phyloP scores from a whole-genome alignment of 2,113 vertebrate species.

The Tauraco erythrolophus region DNA sequence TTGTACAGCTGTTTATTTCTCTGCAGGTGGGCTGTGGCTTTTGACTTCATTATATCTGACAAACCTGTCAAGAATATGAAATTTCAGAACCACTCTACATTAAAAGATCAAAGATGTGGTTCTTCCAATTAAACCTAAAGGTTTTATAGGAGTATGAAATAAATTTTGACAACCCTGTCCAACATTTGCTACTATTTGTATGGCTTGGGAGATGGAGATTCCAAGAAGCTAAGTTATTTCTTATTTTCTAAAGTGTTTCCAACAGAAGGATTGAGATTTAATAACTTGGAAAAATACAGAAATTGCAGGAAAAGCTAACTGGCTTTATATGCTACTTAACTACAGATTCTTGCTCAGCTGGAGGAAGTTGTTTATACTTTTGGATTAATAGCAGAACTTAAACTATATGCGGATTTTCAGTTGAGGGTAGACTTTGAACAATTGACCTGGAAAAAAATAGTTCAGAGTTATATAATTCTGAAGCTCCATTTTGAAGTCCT shows the following conservation, averaged over 20 bases:
- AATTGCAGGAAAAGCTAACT: background rate
- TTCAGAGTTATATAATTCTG: background rate
- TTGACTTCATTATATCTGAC: background rate
- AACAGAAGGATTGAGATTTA: background rate
- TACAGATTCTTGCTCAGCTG: background rate
- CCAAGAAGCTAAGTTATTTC: background rate
- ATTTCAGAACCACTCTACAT: background rate
- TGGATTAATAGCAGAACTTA: background rate
- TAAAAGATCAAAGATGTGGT: background rate
- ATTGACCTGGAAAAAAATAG: background rate
- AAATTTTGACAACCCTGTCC: background rate
- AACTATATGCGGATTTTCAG: background rate
- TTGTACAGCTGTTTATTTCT: background rate
- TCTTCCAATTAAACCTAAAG: background rate
- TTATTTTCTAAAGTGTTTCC: background rate
- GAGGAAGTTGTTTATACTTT: background rate
- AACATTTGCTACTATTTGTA: background rate
- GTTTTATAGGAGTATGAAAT: background rate
- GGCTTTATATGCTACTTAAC: background rate
- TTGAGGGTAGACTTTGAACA: background rate
- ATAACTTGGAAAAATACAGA: background rate
- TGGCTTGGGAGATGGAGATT: background rate
- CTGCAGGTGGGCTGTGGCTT: background rate
- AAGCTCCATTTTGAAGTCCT: background rate
- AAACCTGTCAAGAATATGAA: background rate